phyloP scores from a whole-genome alignment of 2,113 vertebrate genomes.

The Dinomys branickii region DNA sequence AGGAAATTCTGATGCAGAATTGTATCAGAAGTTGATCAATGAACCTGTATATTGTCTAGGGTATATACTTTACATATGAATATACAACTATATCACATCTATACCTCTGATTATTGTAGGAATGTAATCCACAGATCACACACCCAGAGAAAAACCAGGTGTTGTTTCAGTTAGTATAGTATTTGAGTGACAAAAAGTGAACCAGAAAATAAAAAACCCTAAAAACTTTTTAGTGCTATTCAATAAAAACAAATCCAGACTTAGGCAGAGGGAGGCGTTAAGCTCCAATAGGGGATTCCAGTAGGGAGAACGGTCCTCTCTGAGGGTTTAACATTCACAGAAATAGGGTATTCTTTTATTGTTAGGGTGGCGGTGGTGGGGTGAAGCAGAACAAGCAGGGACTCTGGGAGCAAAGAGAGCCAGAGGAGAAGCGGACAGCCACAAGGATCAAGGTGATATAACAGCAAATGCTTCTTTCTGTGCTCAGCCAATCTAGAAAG shows the following conservation, averaged over 20 bases:
- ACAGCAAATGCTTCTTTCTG: neutral
- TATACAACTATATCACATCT: neutral
- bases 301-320: neutral
- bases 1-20: constrained; percentile 19
- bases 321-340: neutral
- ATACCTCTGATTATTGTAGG: neutral
- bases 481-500: neutral
- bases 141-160: neutral
- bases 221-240: neutral
- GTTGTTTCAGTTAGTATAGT: neutral
- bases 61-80: neutral
- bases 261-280: neutral
- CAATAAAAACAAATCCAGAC: constrained; percentile 1
- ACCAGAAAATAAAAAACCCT: neutral
- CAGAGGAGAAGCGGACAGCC: neutral
- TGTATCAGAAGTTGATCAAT: neutral
- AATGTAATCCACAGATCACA: neutral
- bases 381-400: neutral
- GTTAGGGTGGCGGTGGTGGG: neutral
- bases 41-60: neutral
- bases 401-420: neutral
- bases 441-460: neutral
- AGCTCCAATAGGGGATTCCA: neutral
- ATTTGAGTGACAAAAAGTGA: constrained; percentile 10
- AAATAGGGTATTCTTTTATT: neutral